Evolutionary conservation across 92 coral and sea anemone species (phyloP).

Genomic region (Palythoa heliodiscus): DNA sequence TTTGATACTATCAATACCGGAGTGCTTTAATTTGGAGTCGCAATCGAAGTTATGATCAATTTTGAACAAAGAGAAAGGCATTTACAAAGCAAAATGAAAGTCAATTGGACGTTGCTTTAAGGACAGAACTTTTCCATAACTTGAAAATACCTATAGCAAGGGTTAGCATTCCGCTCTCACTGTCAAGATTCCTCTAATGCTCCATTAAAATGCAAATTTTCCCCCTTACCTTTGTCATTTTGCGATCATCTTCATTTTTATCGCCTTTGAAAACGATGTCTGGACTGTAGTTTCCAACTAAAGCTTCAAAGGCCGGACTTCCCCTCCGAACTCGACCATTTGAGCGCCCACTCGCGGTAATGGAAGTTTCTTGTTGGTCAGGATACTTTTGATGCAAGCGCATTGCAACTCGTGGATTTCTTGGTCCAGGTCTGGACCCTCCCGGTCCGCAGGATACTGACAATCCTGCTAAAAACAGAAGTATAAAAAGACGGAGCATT

Average conservation of each 20-base stretch:
- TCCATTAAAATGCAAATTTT: background rate
- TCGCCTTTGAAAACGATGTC: constrained; percentile 78
- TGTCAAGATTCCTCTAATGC: background rate
- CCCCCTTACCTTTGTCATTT: constrained; percentile 82
- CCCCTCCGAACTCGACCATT: constrained; percentile 58
- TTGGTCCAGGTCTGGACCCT: background rate
- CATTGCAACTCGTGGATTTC: constrained; percentile 54
- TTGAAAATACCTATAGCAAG: no score
- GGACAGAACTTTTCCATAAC: background rate
- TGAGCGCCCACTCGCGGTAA: constrained; percentile 75
- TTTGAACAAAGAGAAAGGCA: background rate
- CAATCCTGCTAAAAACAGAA: constrained; percentile 36
- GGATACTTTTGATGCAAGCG: constrained; percentile 66
- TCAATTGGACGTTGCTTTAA: background rate
- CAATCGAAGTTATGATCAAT: background rate
- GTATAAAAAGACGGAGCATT: constrained; percentile 14
- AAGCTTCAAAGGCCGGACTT: constrained; percentile 59
- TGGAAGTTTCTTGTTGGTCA: constrained; percentile 60
- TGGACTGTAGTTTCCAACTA: constrained; percentile 59
- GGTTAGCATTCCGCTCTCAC: background rate
- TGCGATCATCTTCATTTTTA: constrained; percentile 61
- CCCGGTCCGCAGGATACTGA: constrained; percentile 70
- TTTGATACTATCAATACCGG: background rate
- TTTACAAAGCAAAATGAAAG: no score
- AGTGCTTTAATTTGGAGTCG: background rate